Percentiles rank a stretch among this genome's conserved stretches.
Evolutionary conservation across 2,888 invertebrate genomes (phyloP).

Genomic region (Tanaodytes sp.): DNA sequence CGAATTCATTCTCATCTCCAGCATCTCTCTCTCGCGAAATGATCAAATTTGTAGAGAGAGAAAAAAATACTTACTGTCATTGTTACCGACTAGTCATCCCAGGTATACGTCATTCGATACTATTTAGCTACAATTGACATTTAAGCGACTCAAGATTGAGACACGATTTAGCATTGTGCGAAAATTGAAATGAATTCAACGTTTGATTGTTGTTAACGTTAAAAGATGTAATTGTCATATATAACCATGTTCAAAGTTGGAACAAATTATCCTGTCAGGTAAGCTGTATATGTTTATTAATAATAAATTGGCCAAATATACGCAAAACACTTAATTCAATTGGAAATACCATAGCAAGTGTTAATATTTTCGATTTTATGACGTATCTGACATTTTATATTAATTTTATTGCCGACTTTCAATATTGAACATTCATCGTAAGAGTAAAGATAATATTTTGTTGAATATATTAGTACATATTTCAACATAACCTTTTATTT

Average conservation of each 20-base stretch:
- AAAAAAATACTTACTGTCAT: slow-evolving; percentile 13
- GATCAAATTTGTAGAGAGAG: slow-evolving; percentile 15
- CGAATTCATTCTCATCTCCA: too few relatives aligned
- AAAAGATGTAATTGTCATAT: too few relatives aligned
- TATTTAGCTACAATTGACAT: slow-evolving; percentile 21
- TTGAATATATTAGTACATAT: not conserved
- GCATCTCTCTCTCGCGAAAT: slow-evolving; percentile 13
- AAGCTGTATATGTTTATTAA: not conserved
- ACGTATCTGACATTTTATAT: too few relatives aligned
- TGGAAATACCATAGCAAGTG: too few relatives aligned
- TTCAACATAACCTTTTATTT: slow-evolving; percentile 16
- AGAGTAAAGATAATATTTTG: not conserved
- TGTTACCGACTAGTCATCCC: slow-evolving; percentile 27
- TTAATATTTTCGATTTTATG: too few relatives aligned
- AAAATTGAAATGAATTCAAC: not conserved
- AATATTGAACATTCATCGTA: too few relatives aligned
- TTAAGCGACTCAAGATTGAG: slow-evolving; percentile 1
- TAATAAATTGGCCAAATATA: too few relatives aligned
- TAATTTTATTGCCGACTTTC: not conserved
- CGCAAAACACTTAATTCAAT: too few relatives aligned
- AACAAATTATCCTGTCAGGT: not conserved
- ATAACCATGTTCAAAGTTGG: not conserved
- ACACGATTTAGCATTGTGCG: not conserved
- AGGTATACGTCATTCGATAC: slow-evolving; percentile 4
- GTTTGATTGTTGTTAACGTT: too few relatives aligned